A percentile compares a stretch with the other conserved stretches of the same genome.
phyloP scores from a whole-genome alignment of 2,113 vertebrate genomes.

The Eurystomus gularis region DNA sequence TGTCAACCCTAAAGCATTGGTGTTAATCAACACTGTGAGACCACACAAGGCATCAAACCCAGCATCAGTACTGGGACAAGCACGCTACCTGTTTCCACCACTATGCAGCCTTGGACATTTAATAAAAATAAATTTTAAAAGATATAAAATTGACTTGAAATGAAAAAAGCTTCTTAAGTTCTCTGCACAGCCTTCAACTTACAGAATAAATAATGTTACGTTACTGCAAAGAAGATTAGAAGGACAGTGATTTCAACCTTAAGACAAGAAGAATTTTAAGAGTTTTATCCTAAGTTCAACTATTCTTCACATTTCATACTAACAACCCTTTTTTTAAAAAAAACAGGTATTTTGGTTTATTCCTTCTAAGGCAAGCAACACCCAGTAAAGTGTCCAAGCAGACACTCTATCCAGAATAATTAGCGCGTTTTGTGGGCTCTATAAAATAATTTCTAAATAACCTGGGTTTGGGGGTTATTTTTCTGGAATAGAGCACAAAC shows the following conservation, averaged over 20 bases:
- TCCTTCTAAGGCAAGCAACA: not conserved
- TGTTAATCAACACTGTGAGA: not conserved
- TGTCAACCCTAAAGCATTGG: not conserved
- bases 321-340: not conserved
- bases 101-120: not conserved
- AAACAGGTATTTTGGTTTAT: not conserved
- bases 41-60: not conserved
- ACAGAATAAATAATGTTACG: not conserved
- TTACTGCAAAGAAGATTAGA: not conserved
- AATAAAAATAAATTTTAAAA: not conserved
- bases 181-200: not conserved
- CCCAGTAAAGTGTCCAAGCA: not conserved
- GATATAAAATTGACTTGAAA: not conserved
- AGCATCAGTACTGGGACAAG: not conserved
- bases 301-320: not conserved
- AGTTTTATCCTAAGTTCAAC: not conserved
- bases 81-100: fast-evolving
- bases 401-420: not conserved
- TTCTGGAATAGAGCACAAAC: not conserved
- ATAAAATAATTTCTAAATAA: not conserved
- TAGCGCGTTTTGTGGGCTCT: not conserved
- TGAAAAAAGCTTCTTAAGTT: not conserved
- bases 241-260: not conserved
- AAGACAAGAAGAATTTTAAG: not conserved
- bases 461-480: not conserved